A percentile compares a stretch with the other conserved stretches of the same genome.
phyloP scores from a whole-genome alignment of 2,113 vertebrate genomes.

The Dolichotis patagonum region DNA sequence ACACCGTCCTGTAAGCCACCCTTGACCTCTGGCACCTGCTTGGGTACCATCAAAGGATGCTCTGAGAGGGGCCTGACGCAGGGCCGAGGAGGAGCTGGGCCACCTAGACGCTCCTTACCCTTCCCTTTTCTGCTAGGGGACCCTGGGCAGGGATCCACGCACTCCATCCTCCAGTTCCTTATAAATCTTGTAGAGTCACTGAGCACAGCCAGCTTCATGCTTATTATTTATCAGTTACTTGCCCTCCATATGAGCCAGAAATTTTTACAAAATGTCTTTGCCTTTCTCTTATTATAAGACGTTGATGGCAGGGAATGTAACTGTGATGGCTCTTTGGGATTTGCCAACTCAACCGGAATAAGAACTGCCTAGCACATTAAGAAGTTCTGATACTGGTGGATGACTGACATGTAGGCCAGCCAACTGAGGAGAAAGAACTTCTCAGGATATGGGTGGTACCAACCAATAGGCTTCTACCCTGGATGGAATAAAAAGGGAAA shows the following conservation, averaged over 20 bases:
- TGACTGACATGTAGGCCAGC: background rate
- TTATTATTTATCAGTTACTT: background rate
- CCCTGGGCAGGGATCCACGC: too few relatives aligned
- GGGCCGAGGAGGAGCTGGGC: background rate
- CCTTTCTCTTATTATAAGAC: background rate
- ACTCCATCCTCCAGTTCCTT: background rate
- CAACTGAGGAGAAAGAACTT: background rate
- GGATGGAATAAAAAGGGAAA: background rate
- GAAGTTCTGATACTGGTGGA: background rate
- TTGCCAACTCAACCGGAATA: background rate
- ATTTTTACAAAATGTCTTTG: background rate
- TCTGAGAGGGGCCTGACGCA: background rate
- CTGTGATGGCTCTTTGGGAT: background rate
- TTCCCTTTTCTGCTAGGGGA: rapidly evolving
- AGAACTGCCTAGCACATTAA: background rate
- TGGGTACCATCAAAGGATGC: too few relatives aligned
- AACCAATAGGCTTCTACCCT: background rate
- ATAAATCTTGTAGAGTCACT: rapidly evolving
- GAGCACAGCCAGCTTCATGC: background rate
- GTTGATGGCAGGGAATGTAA: background rate
- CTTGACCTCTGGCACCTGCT: too few relatives aligned
- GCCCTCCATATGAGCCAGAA: background rate
- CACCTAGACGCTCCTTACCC: rapidly evolving
- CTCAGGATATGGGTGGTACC: background rate
- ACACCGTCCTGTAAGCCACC: too few relatives aligned